Evolutionary conservation across 2,797 vertebrate species (phyloP).

Genomic region (Lateolabrax maculatus): DNA sequence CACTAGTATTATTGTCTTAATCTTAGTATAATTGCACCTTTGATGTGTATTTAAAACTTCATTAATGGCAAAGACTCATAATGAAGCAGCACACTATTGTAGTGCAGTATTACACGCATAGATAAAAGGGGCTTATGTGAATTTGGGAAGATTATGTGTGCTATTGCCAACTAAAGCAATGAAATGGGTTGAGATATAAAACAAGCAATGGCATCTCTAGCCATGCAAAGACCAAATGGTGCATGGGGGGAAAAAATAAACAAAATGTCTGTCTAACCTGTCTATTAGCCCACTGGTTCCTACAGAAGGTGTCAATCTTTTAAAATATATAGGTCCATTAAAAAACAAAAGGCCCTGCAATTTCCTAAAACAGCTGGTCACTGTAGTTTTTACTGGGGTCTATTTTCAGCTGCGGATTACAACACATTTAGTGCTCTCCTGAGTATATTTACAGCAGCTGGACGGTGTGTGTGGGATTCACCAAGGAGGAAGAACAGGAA

Average conservation of each 20-base stretch:
- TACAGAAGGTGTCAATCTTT: background rate
- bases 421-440: background rate
- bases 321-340: background rate
- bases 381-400: background rate
- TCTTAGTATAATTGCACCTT: slow-evolving; percentile 25
- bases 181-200: background rate
- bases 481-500: background rate
- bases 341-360: background rate
- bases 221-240: background rate
- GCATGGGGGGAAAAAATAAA: background rate
- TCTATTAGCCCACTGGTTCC: background rate
- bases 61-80: background rate
- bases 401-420: background rate
- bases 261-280: no score
- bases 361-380: background rate
- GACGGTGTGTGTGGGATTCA: background rate
- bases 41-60: slow-evolving; percentile 28
- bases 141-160: slow-evolving; percentile 23
- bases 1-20: slow-evolving; percentile 12
- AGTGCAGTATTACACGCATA: background rate
- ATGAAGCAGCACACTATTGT: background rate
- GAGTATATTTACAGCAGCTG: background rate
- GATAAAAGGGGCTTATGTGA: slow-evolving; percentile 19
- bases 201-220: background rate
- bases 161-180: background rate